phyloP scores from a whole-genome alignment of 2,113 vertebrate species.

The Dicrurus megarhynchus region DNA sequence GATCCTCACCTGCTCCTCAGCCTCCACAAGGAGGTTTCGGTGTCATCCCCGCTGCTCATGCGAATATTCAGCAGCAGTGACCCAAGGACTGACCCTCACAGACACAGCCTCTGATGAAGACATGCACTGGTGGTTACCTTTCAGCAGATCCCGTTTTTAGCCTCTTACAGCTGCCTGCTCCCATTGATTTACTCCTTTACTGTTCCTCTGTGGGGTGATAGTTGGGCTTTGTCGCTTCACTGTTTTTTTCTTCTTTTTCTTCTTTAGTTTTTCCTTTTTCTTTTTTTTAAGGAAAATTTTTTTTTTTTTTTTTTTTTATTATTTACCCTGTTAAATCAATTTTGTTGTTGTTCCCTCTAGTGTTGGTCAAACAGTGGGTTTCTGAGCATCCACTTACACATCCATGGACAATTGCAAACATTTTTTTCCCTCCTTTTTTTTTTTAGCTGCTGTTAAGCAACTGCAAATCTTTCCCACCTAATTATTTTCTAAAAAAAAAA shows the following conservation, averaged over 20 bases:
- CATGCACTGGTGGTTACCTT: not conserved
- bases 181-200: not conserved
- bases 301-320: not conserved
- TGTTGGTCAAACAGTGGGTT: not conserved
- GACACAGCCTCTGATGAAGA: not conserved
- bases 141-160: not conserved
- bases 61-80: not conserved
- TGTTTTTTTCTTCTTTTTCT: not conserved
- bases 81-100: not conserved
- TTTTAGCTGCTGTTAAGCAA: not conserved
- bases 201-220: not conserved
- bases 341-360: not conserved
- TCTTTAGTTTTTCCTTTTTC: rapidly evolving
- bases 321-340: not conserved
- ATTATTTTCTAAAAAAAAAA: not conserved
- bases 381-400: not conserved
- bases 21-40: not conserved
- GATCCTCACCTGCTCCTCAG: not conserved
- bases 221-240: not conserved
- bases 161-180: not conserved
- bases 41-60: not conserved
- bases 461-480: rapidly evolving
- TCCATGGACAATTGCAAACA: not conserved
- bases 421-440: not conserved
- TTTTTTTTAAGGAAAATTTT: not conserved